A percentile compares a stretch with the other conserved stretches of the same genome.
These are phyloP conservation scores for Centropristis striata DNA, from an alignment of 2,113 vertebrate species.

Conservation along the genomic window DNA sequence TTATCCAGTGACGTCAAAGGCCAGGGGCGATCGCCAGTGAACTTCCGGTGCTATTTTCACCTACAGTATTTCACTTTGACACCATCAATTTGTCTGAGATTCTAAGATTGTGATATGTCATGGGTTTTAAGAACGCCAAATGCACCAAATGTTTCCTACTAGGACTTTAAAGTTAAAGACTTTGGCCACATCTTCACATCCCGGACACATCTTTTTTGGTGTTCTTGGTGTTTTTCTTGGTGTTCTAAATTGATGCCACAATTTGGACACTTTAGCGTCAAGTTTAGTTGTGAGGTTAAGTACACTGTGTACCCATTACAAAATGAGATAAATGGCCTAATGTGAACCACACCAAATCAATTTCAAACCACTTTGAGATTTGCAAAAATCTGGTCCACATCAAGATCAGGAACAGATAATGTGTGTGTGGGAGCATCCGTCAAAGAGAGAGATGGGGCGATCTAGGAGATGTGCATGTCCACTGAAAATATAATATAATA, in stretches of 20 bases:
- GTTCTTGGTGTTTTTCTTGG: too few species aligned
- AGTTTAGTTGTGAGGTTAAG: constrained; percentile 6
- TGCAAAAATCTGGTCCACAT: constrained; percentile 37
- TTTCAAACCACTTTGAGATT: constrained; percentile 42
- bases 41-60: constrained; percentile 66
- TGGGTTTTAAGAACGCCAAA: not conserved
- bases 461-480: not conserved
- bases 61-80: constrained; percentile 35
- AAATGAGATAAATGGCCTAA: constrained; percentile 24
- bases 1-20: constrained; percentile 73
- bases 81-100: constrained; percentile 13
- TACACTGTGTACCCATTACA: constrained; percentile 38
- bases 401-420: not conserved
- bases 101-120: not conserved
- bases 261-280: not conserved
- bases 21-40: constrained; percentile 53
- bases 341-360: constrained; percentile 3
- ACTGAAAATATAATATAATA: not conserved
- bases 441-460: not conserved
- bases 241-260: not conserved
- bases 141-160: not conserved
- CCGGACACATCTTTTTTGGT: too few species aligned
- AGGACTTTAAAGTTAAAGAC: too few species aligned
- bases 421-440: not conserved
- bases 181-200: too few species aligned